phyloP scores from a whole-genome alignment of 2,113 vertebrate genomes.

The Chamaetylas fuelleborni region DNA sequence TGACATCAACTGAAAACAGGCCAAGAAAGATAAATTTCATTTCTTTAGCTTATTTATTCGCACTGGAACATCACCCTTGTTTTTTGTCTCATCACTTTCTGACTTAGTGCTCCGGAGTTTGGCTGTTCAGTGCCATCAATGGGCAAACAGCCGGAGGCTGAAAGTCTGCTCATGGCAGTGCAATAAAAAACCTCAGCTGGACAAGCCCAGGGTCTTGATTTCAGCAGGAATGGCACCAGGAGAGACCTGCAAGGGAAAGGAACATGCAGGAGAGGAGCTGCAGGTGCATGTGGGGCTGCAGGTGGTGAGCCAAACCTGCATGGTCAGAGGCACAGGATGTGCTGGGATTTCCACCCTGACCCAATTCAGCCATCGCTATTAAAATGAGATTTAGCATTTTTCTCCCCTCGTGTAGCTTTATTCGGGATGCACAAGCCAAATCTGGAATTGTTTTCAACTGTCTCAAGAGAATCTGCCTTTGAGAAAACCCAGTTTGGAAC shows the following conservation, averaged over 20 bases:
- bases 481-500: not conserved
- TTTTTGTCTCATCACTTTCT: not conserved
- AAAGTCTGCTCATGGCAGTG: accelerated
- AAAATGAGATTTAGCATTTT: not conserved
- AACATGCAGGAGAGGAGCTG: not conserved
- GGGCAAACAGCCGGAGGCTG: accelerated
- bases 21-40: not conserved
- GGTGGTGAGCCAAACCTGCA: not conserved
- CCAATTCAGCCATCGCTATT: not conserved
- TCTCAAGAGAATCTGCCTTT: not conserved
- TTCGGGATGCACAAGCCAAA: not conserved
- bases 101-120: not conserved
- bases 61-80: not conserved
- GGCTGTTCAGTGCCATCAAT: accelerated
- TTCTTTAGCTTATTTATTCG: not conserved
- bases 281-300: not conserved
- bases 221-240: not conserved
- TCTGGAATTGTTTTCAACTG: not conserved
- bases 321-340: not conserved
- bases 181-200: not conserved
- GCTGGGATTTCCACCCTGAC: accelerated
- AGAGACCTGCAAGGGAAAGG: not conserved
- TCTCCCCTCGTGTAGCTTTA: not conserved
- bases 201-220: not conserved
- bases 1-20: not conserved